These are phyloP conservation scores for Phortica variegata DNA, from an alignment of 1,140 invertebrate genomes.

Conservation along the genomic window DNA sequence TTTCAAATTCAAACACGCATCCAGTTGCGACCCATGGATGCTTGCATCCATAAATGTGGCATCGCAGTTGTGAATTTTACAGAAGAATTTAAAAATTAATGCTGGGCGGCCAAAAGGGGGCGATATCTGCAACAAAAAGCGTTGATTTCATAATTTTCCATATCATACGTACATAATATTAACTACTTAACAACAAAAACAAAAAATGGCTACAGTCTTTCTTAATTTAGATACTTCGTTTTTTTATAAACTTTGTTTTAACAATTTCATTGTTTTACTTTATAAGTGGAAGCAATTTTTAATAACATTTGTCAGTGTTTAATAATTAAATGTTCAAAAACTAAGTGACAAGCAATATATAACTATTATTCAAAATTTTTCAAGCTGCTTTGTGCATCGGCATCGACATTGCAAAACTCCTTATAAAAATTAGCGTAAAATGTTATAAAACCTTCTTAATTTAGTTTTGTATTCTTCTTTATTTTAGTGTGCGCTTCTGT, in stretches of 20 bases:
- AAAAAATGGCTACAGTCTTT: conserved; percentile 46
- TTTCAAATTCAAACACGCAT: too few relatives aligned
- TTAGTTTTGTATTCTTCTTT: conserved; percentile 3
- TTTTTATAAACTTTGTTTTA: conserved; percentile 30
- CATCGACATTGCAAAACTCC: too few relatives aligned
- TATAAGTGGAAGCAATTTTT: conserved; percentile 34
- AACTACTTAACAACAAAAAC: neutral
- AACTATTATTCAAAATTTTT: conserved; percentile 12
- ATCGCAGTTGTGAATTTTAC: conserved; percentile 5
- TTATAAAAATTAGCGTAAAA: conserved; percentile 33
- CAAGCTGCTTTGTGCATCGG: conserved; percentile 7
- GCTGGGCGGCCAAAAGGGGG: too few relatives aligned
- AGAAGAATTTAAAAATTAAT: neutral
- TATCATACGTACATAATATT: neutral
- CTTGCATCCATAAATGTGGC: too few relatives aligned
- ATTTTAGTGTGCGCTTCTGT: conserved; percentile 44
- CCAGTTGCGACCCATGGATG: too few relatives aligned
- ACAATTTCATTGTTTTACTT: conserved; percentile 38
- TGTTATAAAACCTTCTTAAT: conserved; percentile 31
- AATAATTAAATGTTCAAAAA: conserved; percentile 2
- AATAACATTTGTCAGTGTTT: conserved; percentile 15
- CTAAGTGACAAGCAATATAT: conserved; percentile 19
- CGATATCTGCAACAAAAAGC: neutral
- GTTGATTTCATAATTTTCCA: neutral
- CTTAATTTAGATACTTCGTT: conserved; percentile 28